Evolutionary conservation across 1,140 invertebrate genomes (phyloP).

Genomic region (Trichoplusia ni): DNA sequence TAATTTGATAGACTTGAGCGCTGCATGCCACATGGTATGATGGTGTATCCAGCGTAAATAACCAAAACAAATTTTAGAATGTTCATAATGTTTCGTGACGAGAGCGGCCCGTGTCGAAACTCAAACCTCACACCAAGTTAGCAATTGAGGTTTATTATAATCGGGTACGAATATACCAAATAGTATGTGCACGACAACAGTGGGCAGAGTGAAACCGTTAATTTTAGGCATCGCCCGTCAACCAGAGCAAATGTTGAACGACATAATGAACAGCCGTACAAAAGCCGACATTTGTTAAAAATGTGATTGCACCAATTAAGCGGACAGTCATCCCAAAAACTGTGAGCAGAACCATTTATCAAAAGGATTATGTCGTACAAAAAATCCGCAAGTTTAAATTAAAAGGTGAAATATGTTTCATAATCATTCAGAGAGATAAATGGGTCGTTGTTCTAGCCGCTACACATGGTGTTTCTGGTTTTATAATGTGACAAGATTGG

Average conservation of each 20-base stretch:
- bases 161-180: slow-evolving; percentile 60
- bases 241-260: slow-evolving; percentile 25
- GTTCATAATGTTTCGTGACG: slow-evolving; percentile 42
- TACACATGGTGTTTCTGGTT: slow-evolving; percentile 3
- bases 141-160: slow-evolving; percentile 56
- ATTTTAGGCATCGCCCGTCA: slow-evolving; percentile 36
- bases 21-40: no score
- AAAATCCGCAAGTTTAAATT: slow-evolving; percentile 42
- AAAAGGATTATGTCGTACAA: slow-evolving; percentile 34
- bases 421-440: slow-evolving; percentile 47
- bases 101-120: slow-evolving; percentile 52
- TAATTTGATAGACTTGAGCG: neutral
- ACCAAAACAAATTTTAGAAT: slow-evolving; percentile 36
- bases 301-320: slow-evolving; percentile 43
- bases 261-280: neutral
- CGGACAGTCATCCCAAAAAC: slow-evolving; percentile 42
- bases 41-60: slow-evolving; percentile 18
- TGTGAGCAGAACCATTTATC: slow-evolving; percentile 46
- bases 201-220: slow-evolving; percentile 50
- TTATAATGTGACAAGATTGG: slow-evolving; percentile 2
- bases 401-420: slow-evolving; percentile 35
- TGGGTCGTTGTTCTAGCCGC: slow-evolving; percentile 31
- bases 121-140: slow-evolving; percentile 44
- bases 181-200: slow-evolving; percentile 64
- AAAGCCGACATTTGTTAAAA: slow-evolving; percentile 10